These are phyloP conservation scores for Perca schrenkii DNA, from an alignment of 2,113 vertebrate species.

Conservation along the genomic window DNA sequence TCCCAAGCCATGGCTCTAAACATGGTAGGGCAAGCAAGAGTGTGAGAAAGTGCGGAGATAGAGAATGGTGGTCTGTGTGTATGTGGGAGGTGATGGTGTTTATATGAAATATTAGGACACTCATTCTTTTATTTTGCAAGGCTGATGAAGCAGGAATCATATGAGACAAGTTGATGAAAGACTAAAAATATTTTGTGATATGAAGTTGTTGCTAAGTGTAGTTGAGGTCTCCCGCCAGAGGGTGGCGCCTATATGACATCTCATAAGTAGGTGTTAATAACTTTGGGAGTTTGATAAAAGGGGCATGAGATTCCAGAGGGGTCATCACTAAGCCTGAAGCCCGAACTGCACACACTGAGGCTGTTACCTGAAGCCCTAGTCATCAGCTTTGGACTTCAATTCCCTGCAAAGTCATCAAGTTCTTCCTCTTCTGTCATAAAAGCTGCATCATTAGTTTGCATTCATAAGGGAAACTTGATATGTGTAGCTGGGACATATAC, in stretches of 20 bases:
- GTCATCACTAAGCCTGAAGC: conserved; percentile 21
- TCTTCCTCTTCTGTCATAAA: neutral
- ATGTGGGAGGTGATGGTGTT: conserved; percentile 44
- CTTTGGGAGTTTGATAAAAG: conserved; percentile 44
- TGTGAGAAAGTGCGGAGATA: conserved; percentile 73
- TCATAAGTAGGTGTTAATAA: conserved; percentile 55
- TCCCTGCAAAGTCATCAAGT: neutral
- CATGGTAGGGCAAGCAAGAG: conserved; percentile 64
- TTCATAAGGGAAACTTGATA: neutral
- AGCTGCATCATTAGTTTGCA: neutral
- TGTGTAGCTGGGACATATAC: neutral
- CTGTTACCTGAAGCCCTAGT: conserved; percentile 28
- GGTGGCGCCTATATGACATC: conserved; percentile 80
- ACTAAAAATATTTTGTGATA: conserved; percentile 4
- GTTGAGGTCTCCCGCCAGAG: conserved; percentile 66
- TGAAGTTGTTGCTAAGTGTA: conserved; percentile 29
- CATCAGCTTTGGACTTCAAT: neutral
- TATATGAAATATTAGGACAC: conserved; percentile 4
- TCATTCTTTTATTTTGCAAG: conserved; percentile 10
- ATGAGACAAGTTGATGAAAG: neutral
- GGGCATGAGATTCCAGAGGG: conserved; percentile 30
- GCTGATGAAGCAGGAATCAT: conserved; percentile 4
- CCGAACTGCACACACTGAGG: neutral
- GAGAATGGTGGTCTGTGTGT: conserved; percentile 57
- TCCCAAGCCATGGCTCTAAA: conserved; percentile 72